phyloP scores from a whole-genome alignment of 2,888 invertebrate species.

The Hirtodrosophila histrioides region DNA sequence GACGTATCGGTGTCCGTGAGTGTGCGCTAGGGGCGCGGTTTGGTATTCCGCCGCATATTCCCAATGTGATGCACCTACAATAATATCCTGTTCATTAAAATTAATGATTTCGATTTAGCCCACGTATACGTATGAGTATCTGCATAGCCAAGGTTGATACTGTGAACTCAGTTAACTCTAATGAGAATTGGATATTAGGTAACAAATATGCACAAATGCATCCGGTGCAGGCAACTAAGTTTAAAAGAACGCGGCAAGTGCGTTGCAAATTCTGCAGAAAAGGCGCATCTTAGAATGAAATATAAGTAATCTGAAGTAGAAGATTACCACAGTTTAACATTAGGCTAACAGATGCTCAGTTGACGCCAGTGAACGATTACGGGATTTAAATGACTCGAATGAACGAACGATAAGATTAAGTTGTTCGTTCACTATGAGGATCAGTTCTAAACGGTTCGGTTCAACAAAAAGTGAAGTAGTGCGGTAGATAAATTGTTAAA shows the following conservation, averaged over 20 bases:
- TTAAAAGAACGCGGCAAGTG: conserved; percentile 1
- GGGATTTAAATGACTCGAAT: no score
- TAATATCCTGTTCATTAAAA: conserved; percentile 75
- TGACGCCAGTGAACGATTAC: no score
- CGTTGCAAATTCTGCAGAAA: no score
- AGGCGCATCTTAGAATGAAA: no score
- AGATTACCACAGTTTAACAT: no score
- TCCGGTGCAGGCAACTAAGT: conserved; percentile 36
- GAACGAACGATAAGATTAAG: no score
- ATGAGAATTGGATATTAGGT: conserved; percentile 64
- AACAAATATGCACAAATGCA: conserved; percentile 41
- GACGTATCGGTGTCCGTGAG: conserved; percentile 25
- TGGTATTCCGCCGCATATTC: conserved; percentile 32
- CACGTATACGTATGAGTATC: neutral
- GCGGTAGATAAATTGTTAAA: no score
- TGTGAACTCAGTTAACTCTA: conserved; percentile 29
- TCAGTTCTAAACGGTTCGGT: no score
- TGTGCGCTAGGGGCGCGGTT: conserved; percentile 3
- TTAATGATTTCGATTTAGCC: conserved; percentile 67
- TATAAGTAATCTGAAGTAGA: no score
- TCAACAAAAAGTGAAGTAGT: no score
- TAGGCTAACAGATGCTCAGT: no score
- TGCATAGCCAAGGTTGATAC: conserved; percentile 42
- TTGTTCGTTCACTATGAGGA: no score
- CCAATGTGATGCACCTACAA: conserved; percentile 56